Percentiles rank a stretch among this genome's conserved stretches.
Conservation (phyloP, 2,113 vertebrate species). For the Phainopepla nitens region DNA sequence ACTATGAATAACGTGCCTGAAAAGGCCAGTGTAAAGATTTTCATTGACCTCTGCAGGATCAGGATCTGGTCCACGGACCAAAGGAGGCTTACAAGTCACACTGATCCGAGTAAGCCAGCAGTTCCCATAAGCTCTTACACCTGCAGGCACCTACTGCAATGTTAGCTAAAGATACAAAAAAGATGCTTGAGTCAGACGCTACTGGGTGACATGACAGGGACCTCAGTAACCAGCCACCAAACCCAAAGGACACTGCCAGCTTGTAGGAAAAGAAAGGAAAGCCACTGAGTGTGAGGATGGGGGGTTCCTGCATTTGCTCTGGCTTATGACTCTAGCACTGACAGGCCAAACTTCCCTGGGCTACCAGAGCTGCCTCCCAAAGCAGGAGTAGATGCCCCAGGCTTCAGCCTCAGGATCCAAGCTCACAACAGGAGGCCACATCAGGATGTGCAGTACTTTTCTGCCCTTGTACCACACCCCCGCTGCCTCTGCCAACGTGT, state of each 20-base stretch:
- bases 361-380: not conserved
- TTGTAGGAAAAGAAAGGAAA: not conserved
- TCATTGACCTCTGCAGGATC: constrained; percentile 40
- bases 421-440: not conserved
- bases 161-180: not conserved
- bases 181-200: not conserved
- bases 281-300: not conserved
- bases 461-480: not conserved
- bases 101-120: not conserved
- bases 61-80: not conserved
- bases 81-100: not conserved
- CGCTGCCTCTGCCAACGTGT: not conserved
- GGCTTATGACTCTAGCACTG: not conserved
- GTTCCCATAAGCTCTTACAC: not conserved
- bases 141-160: not conserved
- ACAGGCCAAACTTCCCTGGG: not conserved
- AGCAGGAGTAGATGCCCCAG: not conserved
- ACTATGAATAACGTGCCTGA: not conserved
- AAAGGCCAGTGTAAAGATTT: not conserved
- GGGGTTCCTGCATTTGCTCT: not conserved
- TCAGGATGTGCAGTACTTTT: constrained; percentile 28
- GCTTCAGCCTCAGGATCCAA: not conserved
- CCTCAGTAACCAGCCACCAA: not conserved
- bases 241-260: not conserved
- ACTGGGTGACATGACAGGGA: not conserved